Conservation (phyloP, 35 echinoderm and acorn worm genomes). For the Chiridota heheva region DNA sequence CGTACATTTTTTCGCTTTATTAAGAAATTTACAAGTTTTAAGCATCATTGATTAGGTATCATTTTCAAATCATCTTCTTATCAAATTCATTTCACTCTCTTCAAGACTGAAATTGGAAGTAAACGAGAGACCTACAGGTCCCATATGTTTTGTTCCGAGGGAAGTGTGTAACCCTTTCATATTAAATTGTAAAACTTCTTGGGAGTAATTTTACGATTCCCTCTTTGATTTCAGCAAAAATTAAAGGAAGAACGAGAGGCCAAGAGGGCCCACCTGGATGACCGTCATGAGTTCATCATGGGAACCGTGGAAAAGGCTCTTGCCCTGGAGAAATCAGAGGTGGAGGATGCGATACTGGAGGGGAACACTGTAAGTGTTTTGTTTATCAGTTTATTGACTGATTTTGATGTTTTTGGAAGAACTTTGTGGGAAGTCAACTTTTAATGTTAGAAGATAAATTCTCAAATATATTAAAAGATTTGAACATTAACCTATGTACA, state of each 20-base stretch:
- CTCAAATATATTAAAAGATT: not conserved
- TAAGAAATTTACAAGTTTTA: too few relatives aligned
- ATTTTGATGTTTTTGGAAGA: not conserved
- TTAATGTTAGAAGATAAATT: not conserved
- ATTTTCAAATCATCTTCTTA: too few relatives aligned
- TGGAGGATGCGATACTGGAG: slow-evolving; percentile 91
- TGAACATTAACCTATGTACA: too few relatives aligned
- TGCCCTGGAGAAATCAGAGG: slow-evolving; percentile 72
- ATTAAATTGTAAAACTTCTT: not conserved
- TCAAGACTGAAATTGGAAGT: too few relatives aligned
- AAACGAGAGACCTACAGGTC: too few relatives aligned
- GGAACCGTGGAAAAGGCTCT: slow-evolving; percentile 69
- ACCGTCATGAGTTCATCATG: slow-evolving; percentile 85
- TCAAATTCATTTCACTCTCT: too few relatives aligned
- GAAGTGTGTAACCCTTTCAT: too few relatives aligned
- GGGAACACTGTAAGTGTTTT: slow-evolving; percentile 87
- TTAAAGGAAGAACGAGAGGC: slow-evolving; percentile 92
- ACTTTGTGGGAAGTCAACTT: not conserved
- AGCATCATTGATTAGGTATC: too few relatives aligned
- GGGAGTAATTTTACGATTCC: not conserved
- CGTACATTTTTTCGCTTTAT: too few relatives aligned
- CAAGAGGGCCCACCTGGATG: slow-evolving; percentile 81
- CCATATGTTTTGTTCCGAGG: too few relatives aligned
- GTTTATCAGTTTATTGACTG: not conserved
- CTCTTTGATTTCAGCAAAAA: slow-evolving; percentile 73